Conservation (phyloP, 64 coral and sea anemone genomes). For the Pocillopora damicornis region DNA sequence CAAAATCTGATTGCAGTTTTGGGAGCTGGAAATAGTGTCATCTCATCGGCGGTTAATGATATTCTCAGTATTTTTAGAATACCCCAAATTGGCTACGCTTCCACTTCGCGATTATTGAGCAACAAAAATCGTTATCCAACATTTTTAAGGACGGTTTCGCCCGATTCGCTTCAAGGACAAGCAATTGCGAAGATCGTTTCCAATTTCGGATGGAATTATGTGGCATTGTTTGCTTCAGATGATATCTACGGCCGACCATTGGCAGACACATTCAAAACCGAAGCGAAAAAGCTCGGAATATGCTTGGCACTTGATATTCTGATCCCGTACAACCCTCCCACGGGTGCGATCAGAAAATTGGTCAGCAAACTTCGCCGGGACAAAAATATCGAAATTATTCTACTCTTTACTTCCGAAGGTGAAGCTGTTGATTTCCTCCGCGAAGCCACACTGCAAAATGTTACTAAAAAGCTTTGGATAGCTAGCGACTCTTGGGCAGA, state of each 20-base stretch:
- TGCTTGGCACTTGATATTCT: slow-evolving; percentile 47
- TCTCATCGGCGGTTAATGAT: slow-evolving; percentile 59
- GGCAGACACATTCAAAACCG: slow-evolving; percentile 49
- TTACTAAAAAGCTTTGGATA: slow-evolving; percentile 49
- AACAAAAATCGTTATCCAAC: slow-evolving; percentile 63
- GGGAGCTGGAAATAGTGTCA: slow-evolving; percentile 63
- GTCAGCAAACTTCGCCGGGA: slow-evolving; percentile 3
- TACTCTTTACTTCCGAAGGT: slow-evolving; percentile 43
- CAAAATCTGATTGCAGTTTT: slow-evolving; percentile 36
- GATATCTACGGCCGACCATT: slow-evolving; percentile 51
- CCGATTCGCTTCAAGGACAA: slow-evolving; percentile 54
- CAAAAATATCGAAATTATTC: slow-evolving; percentile 29
- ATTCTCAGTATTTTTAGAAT: slow-evolving; percentile 59
- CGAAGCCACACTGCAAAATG: slow-evolving; percentile 12
- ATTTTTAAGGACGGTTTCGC: slow-evolving; percentile 54
- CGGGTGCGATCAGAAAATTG: background rate
- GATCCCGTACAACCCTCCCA: slow-evolving; percentile 23
- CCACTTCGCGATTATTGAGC: slow-evolving; percentile 66
- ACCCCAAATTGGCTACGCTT: slow-evolving; percentile 69
- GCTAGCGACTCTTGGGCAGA: slow-evolving; percentile 63
- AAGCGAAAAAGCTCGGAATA: slow-evolving; percentile 34
- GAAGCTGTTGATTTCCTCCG: slow-evolving; percentile 30
- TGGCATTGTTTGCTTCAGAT: slow-evolving; percentile 38
- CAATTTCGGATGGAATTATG: slow-evolving; percentile 59
- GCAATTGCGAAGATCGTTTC: slow-evolving; percentile 34